These are phyloP conservation scores for Drosophila pseudoananassae DNA, from an alignment of 1,140 invertebrate species.

Conservation along the genomic window DNA sequence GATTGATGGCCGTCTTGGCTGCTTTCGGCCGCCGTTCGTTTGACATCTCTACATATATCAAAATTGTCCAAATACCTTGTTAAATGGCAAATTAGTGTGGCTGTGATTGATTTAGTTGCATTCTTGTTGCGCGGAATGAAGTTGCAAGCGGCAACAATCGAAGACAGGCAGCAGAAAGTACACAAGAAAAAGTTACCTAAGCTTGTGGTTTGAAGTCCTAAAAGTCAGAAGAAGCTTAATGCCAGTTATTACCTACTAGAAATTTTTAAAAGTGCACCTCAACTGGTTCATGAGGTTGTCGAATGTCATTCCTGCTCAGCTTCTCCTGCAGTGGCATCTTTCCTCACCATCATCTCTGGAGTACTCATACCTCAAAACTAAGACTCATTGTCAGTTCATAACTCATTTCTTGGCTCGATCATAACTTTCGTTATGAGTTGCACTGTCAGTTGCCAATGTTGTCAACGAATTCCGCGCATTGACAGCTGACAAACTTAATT, in stretches of 20 bases:
- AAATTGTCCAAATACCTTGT: conserved; percentile 84
- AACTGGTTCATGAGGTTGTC: conserved; percentile 16
- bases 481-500: conserved; percentile 82
- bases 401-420: conserved; percentile 68
- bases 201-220: background rate
- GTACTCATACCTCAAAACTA: background rate
- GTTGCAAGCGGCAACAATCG: conserved; percentile 64
- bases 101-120: conserved; percentile 83
- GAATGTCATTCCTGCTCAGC: conserved; percentile 23
- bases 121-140: conserved; percentile 74
- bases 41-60: conserved; percentile 83
- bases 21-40: conserved; percentile 25
- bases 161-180: conserved; percentile 20
- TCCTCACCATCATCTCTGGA: conserved; percentile 15
- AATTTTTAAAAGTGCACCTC: conserved; percentile 12
- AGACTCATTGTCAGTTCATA: conserved; percentile 59
- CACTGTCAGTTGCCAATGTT: conserved; percentile 76
- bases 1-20: conserved; percentile 75
- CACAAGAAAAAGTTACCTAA: background rate
- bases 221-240: background rate
- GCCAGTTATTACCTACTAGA: no score
- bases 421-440: conserved; percentile 78
- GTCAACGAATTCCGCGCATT: conserved; percentile 78
- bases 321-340: conserved; percentile 25
- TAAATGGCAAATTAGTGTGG: conserved; percentile 84